Conservation (phyloP, 2,113 vertebrate genomes). For the Cyprinus carpio region DNA sequence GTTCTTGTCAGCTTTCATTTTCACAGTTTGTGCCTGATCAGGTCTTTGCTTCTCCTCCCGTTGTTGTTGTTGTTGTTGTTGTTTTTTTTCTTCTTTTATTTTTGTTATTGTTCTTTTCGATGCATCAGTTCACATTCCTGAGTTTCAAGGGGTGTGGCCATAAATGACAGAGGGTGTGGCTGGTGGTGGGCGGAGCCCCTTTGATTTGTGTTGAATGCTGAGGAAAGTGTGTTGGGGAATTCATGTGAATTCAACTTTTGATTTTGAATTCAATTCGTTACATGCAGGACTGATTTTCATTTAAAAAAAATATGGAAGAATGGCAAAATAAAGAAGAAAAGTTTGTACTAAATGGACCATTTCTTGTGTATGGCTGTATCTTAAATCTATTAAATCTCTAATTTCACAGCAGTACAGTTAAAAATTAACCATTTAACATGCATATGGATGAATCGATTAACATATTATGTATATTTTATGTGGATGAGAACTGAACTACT, state of each 20-base stretch:
- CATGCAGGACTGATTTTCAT: constrained; percentile 57
- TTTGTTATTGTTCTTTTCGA: constrained; percentile 32
- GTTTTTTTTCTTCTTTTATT: constrained; percentile 18
- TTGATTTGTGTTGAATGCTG: constrained; percentile 14
- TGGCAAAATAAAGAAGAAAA: constrained; percentile 58
- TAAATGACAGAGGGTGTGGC: constrained; percentile 24
- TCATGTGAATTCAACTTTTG: constrained; percentile 56
- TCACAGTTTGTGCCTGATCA: constrained; percentile 56
- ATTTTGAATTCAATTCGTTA: constrained; percentile 59
- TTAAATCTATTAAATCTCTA: background rate
- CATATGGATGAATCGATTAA: background rate
- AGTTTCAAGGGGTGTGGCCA: constrained; percentile 24
- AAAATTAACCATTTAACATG: background rate
- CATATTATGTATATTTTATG: background rate
- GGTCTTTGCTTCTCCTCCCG: constrained; percentile 39
- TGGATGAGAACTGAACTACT: background rate
- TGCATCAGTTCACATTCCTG: constrained; percentile 44
- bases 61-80: background rate
- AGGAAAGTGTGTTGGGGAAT: constrained; percentile 53
- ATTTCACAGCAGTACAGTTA: background rate
- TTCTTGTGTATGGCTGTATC: background rate
- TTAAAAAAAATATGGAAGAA: constrained; percentile 54
- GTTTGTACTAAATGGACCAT: constrained; percentile 45
- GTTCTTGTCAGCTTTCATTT: constrained; percentile 46
- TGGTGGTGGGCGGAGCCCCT: background rate